A percentile compares a stretch with the other conserved stretches of the same genome.
Conservation (phyloP, 2,888 invertebrate genomes). For the Ischnus inquisitorius region DNA sequence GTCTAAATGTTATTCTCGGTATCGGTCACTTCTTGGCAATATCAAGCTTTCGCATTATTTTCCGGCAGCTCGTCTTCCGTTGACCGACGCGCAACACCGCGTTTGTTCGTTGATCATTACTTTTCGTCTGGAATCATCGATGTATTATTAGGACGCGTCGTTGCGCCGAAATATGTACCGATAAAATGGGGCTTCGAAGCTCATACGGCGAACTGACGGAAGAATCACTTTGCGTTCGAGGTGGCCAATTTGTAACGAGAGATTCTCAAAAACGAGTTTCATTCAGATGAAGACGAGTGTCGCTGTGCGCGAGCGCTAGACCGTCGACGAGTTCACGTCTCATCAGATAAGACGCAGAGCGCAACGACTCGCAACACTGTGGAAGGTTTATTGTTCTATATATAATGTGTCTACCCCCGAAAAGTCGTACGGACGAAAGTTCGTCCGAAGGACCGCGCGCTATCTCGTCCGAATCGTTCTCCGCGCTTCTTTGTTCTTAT, state of each 20-base stretch:
- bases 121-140: neutral
- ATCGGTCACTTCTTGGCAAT: constrained; percentile 54
- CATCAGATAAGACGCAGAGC: too few relatives aligned
- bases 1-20: constrained; percentile 52
- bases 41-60: constrained; percentile 25
- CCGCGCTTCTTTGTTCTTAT: too few relatives aligned
- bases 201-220: neutral
- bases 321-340: too few relatives aligned
- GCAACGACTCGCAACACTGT: too few relatives aligned
- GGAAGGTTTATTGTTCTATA: too few relatives aligned
- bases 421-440: too few relatives aligned
- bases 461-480: too few relatives aligned
- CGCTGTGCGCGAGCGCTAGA: too few relatives aligned
- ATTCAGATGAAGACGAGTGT: too few relatives aligned
- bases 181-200: neutral
- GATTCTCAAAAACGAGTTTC: too few relatives aligned
- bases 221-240: neutral
- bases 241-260: neutral
- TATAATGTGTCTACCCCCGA: too few relatives aligned
- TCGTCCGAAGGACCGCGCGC: too few relatives aligned
- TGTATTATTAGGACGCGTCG: neutral
- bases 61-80: constrained; percentile 16
- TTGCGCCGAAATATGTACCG: neutral
- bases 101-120: neutral
- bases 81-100: neutral